These are phyloP conservation scores for Drosophila borborema DNA, from an alignment of 2,888 invertebrate genomes.

Conservation along the genomic window DNA sequence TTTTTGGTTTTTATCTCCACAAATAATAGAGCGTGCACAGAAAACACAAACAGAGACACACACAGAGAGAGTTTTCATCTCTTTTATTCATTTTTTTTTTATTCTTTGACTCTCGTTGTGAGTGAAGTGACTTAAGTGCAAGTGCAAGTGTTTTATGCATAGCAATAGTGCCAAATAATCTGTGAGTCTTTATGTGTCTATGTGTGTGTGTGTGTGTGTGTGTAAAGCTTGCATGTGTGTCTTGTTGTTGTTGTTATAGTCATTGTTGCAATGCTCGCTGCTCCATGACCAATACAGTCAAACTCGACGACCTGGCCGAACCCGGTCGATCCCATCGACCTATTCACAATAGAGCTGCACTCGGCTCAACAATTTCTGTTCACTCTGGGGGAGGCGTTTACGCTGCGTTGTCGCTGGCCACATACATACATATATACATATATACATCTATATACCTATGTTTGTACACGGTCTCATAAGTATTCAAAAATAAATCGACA, in stretches of 20 bases:
- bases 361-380: conserved; percentile 6
- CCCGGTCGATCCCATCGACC: conserved; percentile 16
- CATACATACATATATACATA: neutral
- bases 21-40: neutral
- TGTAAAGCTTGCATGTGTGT: conserved; percentile 3
- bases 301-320: conserved; percentile 13
- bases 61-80: neutral
- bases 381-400: conserved; percentile 42
- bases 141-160: conserved; percentile 37
- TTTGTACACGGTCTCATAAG: neutral
- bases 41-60: neutral
- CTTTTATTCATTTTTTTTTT: neutral
- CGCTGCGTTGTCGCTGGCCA: conserved; percentile 21
- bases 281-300: conserved; percentile 19
- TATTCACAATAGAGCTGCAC: conserved; percentile 17
- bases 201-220: neutral
- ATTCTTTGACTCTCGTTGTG: conserved; percentile 1
- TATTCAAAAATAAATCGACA: conserved; percentile 51
- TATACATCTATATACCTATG: too few relatives aligned
- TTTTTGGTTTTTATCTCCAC: conserved; percentile 10
- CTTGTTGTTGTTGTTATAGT: conserved; percentile 10
- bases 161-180: conserved; percentile 11
- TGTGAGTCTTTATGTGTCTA: conserved; percentile 11
- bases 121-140: conserved; percentile 22
- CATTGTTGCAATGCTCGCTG: conserved; percentile 21